phyloP scores from a whole-genome alignment of 2,888 invertebrate genomes.

The Nomada fabriciana region DNA sequence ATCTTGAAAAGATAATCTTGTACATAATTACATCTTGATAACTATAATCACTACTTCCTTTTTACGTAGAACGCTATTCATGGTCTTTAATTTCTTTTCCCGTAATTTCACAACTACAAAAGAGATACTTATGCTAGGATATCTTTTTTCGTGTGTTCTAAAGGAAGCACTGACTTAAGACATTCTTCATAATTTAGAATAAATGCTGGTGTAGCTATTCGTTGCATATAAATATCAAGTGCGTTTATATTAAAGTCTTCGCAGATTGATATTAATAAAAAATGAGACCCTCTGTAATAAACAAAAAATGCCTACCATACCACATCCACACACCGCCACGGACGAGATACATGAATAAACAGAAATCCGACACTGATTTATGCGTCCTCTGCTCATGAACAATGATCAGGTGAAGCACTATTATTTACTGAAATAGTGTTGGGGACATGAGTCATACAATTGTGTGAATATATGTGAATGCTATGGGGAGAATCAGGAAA shows the following conservation, averaged over 20 bases:
- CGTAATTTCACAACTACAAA: background rate
- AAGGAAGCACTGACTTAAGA: conserved; percentile 15
- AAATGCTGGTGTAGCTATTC: conserved; percentile 37
- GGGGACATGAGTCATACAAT: too few species aligned
- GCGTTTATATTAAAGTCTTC: conserved; percentile 59
- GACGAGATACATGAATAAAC: background rate
- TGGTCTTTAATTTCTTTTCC: background rate
- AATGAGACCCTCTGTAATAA: conserved; percentile 17
- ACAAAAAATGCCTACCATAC: background rate
- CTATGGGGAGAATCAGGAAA: too few species aligned
- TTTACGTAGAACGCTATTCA: conserved; percentile 3
- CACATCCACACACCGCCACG: background rate
- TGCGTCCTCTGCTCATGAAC: too few species aligned
- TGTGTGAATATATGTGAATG: too few species aligned
- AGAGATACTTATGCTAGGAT: background rate
- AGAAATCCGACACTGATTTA: background rate
- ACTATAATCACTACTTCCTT: conserved; percentile 34
- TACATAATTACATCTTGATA: conserved; percentile 53
- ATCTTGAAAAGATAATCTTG: conserved; percentile 40
- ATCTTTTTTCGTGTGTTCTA: background rate
- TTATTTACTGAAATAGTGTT: too few species aligned
- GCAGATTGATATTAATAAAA: conserved; percentile 64
- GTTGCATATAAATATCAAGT: conserved; percentile 34
- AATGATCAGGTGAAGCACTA: too few species aligned
- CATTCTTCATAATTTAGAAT: conserved; percentile 28